Evolutionary conservation across 2,888 invertebrate species (phyloP), one percentile per base, ranked within the genome.

Genomic region (Mellilla xanthometata): DNA sequence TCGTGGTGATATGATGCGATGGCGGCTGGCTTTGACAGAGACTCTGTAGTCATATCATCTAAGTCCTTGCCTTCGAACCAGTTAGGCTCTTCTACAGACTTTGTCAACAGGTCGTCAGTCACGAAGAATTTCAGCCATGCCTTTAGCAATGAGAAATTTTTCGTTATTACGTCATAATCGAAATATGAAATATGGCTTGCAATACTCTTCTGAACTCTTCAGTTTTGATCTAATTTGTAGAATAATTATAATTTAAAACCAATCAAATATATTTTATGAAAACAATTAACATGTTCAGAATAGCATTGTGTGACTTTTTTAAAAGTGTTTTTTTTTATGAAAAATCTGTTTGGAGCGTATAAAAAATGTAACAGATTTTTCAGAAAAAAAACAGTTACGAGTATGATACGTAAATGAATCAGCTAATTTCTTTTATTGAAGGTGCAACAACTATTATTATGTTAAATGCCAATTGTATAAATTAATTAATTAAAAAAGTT

Each of bases 81-180:
- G 63, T 80, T 73, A 63, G 89, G 85, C 76, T 86, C 88, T 71
- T 86, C 83, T 65, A 86, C 68, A 68, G 81, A 81, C 72, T 90
- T 85, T 78, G 82, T 80, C 74, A 88, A 79, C 71, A 79, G 81
- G 68, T 81, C 77, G 73, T 90, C 90, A 74, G 90, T 90, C 72
- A 89, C 85, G 90, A 81, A 90, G 90, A 90, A 89, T 77, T 90
- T 90, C 89, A 89, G 90, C 90, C 90, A 90, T 67, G 90, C 90
- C 90, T 90, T 89, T 72, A 81, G 81, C 76, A 83, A 84, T 68
- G 73, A 81, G 67, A 87, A 82, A 79, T 73, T 67, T 44, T 50
- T 34, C 47, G 70, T 60, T 63, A 29, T 58, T 76, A 24, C 24
- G 7, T 8, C 4, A 3, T n/a, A 7, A 2, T 24, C 8, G 2